phyloP scores from a whole-genome alignment of 2,797 vertebrate genomes.

The Perodicticus potto region DNA sequence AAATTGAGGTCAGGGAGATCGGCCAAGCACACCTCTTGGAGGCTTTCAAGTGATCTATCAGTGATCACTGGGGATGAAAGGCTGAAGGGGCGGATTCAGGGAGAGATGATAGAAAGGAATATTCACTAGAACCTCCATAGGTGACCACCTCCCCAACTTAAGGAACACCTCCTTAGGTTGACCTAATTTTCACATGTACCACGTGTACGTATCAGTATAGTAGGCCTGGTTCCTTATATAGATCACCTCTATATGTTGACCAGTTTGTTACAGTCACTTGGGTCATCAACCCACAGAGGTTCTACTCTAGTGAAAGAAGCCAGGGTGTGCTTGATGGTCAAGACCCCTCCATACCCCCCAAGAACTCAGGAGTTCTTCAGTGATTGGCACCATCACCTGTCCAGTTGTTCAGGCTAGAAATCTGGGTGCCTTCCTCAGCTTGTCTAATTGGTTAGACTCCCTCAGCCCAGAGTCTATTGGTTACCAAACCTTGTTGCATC shows the following conservation, averaged over 20 bases:
- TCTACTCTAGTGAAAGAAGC: neutral
- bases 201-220: too few species aligned
- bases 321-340: neutral
- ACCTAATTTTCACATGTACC: too few species aligned
- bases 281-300: too few species aligned
- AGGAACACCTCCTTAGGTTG: too few species aligned
- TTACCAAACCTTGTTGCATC: neutral
- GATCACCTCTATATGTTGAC: too few species aligned
- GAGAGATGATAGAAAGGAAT: constrained; percentile 17
- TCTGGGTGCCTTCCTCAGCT: neutral
- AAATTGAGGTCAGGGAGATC: constrained; percentile 54
- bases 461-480: neutral
- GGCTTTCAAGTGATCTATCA: constrained; percentile 43
- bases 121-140: too few species aligned
- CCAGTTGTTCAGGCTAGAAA: neutral
- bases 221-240: too few species aligned
- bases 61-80: neutral
- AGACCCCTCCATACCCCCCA: neutral
- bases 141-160: too few species aligned
- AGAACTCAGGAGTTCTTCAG: neutral
- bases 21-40: constrained; percentile 60
- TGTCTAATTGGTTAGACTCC: too few species aligned
- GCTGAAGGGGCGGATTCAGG: neutral
- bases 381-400: neutral
- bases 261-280: too few species aligned